Evolutionary conservation across 2,888 invertebrate genomes (phyloP).

Genomic region (Exephanes ischioxanthus): DNA sequence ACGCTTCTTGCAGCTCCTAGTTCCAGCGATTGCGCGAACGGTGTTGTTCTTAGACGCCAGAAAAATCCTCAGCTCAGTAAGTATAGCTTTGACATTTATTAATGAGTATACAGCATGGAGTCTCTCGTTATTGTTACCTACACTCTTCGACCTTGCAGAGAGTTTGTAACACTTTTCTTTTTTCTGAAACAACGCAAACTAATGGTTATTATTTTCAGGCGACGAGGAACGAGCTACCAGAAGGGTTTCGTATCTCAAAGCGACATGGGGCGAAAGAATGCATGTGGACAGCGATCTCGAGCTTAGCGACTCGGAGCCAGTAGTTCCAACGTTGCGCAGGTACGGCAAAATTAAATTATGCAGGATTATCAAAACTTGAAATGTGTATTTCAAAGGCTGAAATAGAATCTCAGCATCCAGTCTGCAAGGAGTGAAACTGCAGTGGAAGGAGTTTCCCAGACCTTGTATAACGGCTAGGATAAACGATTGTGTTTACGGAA

Average conservation of each 20-base stretch:
- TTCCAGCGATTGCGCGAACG: constrained; percentile 75
- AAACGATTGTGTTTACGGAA: background rate
- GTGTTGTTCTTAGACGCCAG: constrained; percentile 82
- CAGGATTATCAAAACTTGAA: background rate
- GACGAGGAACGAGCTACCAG: constrained; percentile 95
- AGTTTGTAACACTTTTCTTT: background rate
- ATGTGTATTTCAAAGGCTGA: background rate
- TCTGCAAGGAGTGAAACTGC: constrained; percentile 1
- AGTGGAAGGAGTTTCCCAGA: background rate
- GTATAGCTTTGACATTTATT: constrained; percentile 66
- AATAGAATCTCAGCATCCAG: constrained; percentile 4
- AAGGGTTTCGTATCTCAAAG: constrained; percentile 97
- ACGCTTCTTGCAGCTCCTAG: constrained; percentile 74
- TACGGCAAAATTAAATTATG: constrained; percentile 79
- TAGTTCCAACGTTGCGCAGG: constrained; percentile 88
- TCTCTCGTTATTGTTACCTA: constrained; percentile 25
- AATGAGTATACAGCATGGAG: constrained; percentile 30
- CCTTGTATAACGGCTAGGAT: background rate
- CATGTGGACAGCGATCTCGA: constrained; percentile 90
- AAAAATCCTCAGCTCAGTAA: constrained; percentile 82
- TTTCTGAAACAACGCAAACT: constrained; percentile 1
- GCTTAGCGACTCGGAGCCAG: constrained; percentile 87
- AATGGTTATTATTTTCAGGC: constrained; percentile 84
- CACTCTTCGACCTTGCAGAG: background rate
- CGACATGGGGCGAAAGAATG: constrained; percentile 93